Percentiles rank a stretch among this genome's conserved stretches.
These are phyloP conservation scores for Lepeophtheirus salmonis DNA, from an alignment of 1,140 invertebrate genomes.

Conservation along the genomic window DNA sequence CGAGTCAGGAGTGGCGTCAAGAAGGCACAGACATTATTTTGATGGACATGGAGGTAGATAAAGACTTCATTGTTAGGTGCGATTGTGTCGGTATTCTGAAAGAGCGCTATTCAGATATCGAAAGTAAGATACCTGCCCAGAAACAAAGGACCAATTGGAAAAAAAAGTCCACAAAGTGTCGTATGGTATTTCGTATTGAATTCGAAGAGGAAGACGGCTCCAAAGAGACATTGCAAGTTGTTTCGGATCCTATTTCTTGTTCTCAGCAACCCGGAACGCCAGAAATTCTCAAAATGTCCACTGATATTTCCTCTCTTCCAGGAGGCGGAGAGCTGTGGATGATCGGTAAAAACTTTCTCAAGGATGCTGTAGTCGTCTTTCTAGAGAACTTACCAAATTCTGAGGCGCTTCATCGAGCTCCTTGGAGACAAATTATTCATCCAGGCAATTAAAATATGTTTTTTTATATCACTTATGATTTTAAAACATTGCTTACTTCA, in stretches of 20 bases:
- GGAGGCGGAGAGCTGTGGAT: slow-evolving; percentile 82
- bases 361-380: slow-evolving; percentile 76
- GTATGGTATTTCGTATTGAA: slow-evolving; percentile 78
- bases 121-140: slow-evolving; percentile 67
- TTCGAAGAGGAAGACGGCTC: slow-evolving; percentile 48
- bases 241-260: slow-evolving; percentile 81
- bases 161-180: slow-evolving; percentile 79
- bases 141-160: slow-evolving; percentile 34
- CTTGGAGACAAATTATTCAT: slow-evolving; percentile 13
- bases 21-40: slow-evolving; percentile 86
- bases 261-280: slow-evolving; percentile 44
- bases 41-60: slow-evolving; percentile 63
- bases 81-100: slow-evolving; percentile 51
- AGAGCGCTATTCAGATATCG: slow-evolving; percentile 87
- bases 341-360: slow-evolving; percentile 87
- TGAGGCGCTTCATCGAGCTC: slow-evolving; percentile 57
- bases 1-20: slow-evolving; percentile 63
- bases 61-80: slow-evolving; percentile 58
- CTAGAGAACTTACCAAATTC: slow-evolving; percentile 42
- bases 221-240: slow-evolving; percentile 66
- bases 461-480: too few relatives aligned
- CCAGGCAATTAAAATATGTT: neutral
- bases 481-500: too few relatives aligned
- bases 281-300: slow-evolving; percentile 50
- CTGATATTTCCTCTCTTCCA: slow-evolving; percentile 49